Evolutionary conservation across 2,888 invertebrate genomes (phyloP), one percentile per base, ranked within the genome.

Genomic region (Acanthoscelides obtectus): DNA sequence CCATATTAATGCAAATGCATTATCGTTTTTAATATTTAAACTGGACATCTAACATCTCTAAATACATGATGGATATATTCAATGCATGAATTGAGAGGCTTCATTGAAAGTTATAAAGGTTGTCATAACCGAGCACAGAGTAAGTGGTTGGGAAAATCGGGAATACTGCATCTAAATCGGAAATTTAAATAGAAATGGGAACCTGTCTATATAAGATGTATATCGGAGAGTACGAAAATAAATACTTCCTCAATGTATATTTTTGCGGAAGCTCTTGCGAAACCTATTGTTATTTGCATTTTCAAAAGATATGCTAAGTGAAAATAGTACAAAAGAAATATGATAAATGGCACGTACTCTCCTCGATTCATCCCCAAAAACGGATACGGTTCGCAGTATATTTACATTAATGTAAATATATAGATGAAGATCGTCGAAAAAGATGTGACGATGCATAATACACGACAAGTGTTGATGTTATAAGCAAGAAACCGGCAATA

Each of bases 101-200:
- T 45, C 45, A 45, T 45, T 45, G 45, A 12, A 45, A 45, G 45
- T 45, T 45, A 45, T 45, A 12, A 12, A 65, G 70, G 71, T 70
- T 72, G 73, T 74, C 74, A 73, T 69, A 75, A 71, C 76, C 75
- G 74, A 73, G 76, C 76, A 72, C 73, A 75, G 72, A 74, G 78
- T 79, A 79, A 79, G 80, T 80, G 78, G 77, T 72, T 74, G 73
- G 77, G 77, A 78, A 79, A 78, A 79, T 78, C 77, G 78, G 74
- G 76, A 74, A 75, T 78, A 78, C 78, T 79, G 81, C 80, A 80
- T 80, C 79, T 80, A 80, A 80, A 80, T 81, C 79, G 80, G 77
- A 81, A 80, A 80, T 80, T 81, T 80, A 77, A 80, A 79, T 79
- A 77, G 78, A 78, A 80, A 81, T 79, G 77, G 75, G 76, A 74